Base-by-base conservation (phyloP, 1,140 invertebrate species). In the Solen grandis region DNA sequence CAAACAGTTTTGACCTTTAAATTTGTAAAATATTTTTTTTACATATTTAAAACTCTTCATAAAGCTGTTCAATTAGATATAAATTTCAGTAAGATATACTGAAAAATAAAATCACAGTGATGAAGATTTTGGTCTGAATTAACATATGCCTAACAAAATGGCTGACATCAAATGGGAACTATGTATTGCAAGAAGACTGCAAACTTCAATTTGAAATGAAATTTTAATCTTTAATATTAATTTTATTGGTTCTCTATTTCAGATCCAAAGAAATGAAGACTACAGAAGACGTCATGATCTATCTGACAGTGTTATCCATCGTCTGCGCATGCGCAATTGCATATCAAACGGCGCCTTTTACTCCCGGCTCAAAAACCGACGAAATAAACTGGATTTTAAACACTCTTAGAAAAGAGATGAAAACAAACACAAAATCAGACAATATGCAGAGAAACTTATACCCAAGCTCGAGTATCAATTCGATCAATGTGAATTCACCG, bases 291-390 rank as follows among this genome's bases (percentile, higher is more conserved):
- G 50, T 76, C 27, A 29, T 63, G 31, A 63, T 33, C 31, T 76
- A 63, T 33, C 29, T 55, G 33, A 16, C 41, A 35, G 36, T 76
- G 10, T n/a, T 76, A 46, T 55, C 62, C 33, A 55, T 76, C 41
- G 38, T 63, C 14, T 76, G 60, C 74, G 74, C 62, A 76, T 57
- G 74, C 74, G 74, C 50, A 76, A 35, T 54, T 41, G 38, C 25
- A 55, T 76, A 31, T 55, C 62, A 60, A 14, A 33, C 74, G 29
- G n/a, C n/a, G n/a, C 35, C 68, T 13, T 66, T 65, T 33, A 66
- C 27, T 31, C 27, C 5, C 29, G 27, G 27, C 19, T 25, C 25
- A 52, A 46, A 57, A 38, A 31, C 25, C 41, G 74, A 57, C 35
- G 74, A 76, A 27, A 22, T 76, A 66, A 63, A 76, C 3, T 38